phyloP scores from a whole-genome alignment of 2,888 invertebrate genomes.

The Agrotis puta region DNA sequence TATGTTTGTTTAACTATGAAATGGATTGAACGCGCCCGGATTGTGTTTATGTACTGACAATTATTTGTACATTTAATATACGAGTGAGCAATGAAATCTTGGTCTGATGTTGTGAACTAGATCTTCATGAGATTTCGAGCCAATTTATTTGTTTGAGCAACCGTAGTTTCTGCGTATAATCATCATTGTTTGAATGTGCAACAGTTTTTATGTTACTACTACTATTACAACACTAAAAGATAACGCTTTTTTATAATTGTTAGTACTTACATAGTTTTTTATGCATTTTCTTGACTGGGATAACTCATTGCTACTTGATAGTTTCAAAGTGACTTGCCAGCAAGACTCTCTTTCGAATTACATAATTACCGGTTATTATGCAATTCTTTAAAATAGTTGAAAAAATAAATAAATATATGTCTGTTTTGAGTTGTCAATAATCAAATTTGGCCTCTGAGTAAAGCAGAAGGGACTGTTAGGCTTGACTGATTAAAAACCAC shows the following conservation, averaged over 20 bases:
- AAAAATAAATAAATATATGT: too few species aligned
- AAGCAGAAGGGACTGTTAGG: too few species aligned
- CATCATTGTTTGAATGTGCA: slow-evolving; percentile 15
- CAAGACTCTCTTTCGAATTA: too few species aligned
- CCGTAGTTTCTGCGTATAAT: background rate
- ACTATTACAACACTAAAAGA: background rate
- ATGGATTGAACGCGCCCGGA: slow-evolving; percentile 34
- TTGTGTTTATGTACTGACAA: slow-evolving; percentile 46
- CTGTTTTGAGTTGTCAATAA: too few species aligned
- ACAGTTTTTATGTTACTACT: background rate
- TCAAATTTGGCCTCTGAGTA: too few species aligned
- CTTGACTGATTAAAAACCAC: too few species aligned
- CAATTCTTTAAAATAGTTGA: too few species aligned
- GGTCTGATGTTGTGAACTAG: slow-evolving; percentile 37
- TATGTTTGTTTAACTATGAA: slow-evolving; percentile 38
- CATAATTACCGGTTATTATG: too few species aligned
- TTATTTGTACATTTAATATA: slow-evolving; percentile 49
- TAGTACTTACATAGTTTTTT: background rate
- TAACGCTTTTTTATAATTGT: background rate
- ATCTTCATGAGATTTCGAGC: slow-evolving; percentile 20
- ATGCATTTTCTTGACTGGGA: background rate
- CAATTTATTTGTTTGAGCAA: slow-evolving; percentile 42
- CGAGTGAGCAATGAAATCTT: slow-evolving; percentile 16
- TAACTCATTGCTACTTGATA: slow-evolving; percentile 2
- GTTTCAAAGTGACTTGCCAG: background rate